Conservation (phyloP, 2,888 invertebrate genomes). For the Dolichomitus sp. region DNA sequence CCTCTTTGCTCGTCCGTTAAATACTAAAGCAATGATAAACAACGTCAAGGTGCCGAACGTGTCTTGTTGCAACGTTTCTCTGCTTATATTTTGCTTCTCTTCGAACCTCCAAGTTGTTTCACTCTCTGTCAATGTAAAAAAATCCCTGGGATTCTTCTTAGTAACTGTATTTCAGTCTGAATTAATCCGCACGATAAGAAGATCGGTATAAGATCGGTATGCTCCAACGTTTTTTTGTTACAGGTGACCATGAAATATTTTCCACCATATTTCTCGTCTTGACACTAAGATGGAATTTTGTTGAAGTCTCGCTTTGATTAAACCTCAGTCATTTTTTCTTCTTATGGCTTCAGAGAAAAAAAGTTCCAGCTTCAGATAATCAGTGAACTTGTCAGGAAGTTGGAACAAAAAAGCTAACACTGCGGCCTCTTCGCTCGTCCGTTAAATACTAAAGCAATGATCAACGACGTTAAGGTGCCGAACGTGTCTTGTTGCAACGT, state of each 20-base stretch:
- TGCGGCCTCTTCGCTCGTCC: conserved; percentile 18
- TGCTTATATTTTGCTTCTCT: not conserved
- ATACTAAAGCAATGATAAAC: conserved; percentile 16
- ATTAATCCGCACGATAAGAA: conserved; percentile 6
- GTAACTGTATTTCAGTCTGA: not conserved
- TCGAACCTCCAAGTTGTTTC: not conserved
- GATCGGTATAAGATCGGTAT: not conserved
- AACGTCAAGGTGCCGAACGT: conserved; percentile 20
- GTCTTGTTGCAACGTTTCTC: conserved; percentile 31
- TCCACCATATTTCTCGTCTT: not conserved
- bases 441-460: conserved; percentile 26
- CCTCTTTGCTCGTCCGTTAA: conserved; percentile 23
- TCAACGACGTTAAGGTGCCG: conserved; percentile 23
- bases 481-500: conserved; percentile 26
- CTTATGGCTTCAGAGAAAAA: not conserved
- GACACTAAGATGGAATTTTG: too few species aligned
- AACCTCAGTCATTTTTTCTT: not conserved
- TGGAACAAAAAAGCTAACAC: not conserved
- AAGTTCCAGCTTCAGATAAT: too few species aligned
- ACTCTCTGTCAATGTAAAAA: not conserved
- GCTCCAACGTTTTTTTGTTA: not conserved
- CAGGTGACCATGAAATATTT: not conserved
- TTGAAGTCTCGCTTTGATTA: too few species aligned
- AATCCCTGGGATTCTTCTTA: not conserved
- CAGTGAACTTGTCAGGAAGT: not conserved